A percentile compares a stretch with the other conserved stretches of the same genome.
phyloP scores from a whole-genome alignment of 2,888 invertebrate species.

The Lottia scabra region DNA sequence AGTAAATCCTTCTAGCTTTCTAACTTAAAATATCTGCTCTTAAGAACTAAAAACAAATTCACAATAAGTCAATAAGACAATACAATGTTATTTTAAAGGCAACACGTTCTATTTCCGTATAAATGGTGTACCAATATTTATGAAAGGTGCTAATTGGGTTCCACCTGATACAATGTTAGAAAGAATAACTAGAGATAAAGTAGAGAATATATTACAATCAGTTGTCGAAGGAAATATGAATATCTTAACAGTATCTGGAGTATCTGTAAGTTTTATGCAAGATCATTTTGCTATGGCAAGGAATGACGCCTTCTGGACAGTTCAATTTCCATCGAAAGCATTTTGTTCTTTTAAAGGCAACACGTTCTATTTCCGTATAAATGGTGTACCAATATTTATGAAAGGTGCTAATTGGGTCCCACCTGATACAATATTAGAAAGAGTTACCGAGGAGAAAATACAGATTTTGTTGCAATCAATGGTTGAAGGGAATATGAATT shows the following conservation, averaged over 20 bases:
- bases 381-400: slow-evolving; percentile 87
- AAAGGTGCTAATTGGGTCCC: slow-evolving; percentile 97
- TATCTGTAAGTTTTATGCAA: slow-evolving; percentile 74
- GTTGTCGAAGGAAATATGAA: slow-evolving; percentile 87
- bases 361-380: slow-evolving; percentile 87
- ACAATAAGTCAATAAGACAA: too few relatives aligned
- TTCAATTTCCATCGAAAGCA: not conserved
- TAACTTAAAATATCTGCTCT: not conserved
- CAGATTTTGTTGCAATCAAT: slow-evolving; percentile 78
- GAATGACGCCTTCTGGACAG: too few relatives aligned
- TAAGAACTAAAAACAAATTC: too few relatives aligned
- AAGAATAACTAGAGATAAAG: slow-evolving; percentile 73
- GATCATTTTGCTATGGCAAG: too few relatives aligned
- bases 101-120: slow-evolving; percentile 85
- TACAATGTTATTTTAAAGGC: slow-evolving; percentile 67
- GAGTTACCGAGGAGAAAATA: slow-evolving; percentile 74
- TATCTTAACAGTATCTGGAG: slow-evolving; percentile 94
- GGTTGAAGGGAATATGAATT: slow-evolving; percentile 86
- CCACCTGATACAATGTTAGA: slow-evolving; percentile 88
- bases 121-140: slow-evolving; percentile 87
- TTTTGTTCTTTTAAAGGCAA: slow-evolving; percentile 68
- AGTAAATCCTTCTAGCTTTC: not conserved
- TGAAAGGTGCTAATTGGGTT: slow-evolving; percentile 95
- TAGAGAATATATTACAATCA: slow-evolving; percentile 77
- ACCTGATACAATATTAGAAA: slow-evolving; percentile 84